Conservation (phyloP, 1,140 invertebrate genomes). For the Archegozetes longisetosus region DNA sequence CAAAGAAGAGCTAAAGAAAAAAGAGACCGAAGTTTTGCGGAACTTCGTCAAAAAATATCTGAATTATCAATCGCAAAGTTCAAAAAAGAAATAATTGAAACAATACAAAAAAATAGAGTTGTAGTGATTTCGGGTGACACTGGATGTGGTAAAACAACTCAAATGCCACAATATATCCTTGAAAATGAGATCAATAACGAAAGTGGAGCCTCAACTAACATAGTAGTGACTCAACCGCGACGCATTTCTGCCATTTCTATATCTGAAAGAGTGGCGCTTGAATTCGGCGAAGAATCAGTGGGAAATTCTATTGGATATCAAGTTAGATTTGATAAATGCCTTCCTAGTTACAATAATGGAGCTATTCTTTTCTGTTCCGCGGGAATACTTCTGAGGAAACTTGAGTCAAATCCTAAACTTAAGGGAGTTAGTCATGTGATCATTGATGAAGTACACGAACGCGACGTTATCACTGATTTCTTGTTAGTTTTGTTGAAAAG, state of each 20-base stretch:
- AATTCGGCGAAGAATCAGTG: conserved; percentile 57
- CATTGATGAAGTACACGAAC: conserved; percentile 86
- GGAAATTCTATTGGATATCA: conserved; percentile 5
- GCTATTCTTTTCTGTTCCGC: conserved; percentile 92
- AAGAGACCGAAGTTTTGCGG: neutral
- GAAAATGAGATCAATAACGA: conserved; percentile 52
- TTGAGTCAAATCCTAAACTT: conserved; percentile 29
- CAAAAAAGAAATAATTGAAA: neutral
- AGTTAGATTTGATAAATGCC: conserved; percentile 90
- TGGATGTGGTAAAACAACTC: conserved; percentile 94
- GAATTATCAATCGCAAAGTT: neutral
- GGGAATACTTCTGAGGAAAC: conserved; percentile 76
- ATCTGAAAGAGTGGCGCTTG: conserved; percentile 78
- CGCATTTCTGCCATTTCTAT: conserved; percentile 89
- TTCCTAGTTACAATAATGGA: conserved; percentile 62
- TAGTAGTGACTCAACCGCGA: conserved; percentile 89
- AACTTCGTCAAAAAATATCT: neutral
- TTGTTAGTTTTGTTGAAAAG: conserved; percentile 81
- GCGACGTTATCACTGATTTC: conserved; percentile 89
- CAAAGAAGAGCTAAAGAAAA: neutral
- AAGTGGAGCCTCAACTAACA: conserved; percentile 34
- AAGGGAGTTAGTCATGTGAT: conserved; percentile 69
- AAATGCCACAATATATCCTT: conserved; percentile 73
- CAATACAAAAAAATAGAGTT: neutral
- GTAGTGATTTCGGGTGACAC: conserved; percentile 63